Conservation (phyloP, 2,113 vertebrate genomes). For the Leucosticte australis region DNA sequence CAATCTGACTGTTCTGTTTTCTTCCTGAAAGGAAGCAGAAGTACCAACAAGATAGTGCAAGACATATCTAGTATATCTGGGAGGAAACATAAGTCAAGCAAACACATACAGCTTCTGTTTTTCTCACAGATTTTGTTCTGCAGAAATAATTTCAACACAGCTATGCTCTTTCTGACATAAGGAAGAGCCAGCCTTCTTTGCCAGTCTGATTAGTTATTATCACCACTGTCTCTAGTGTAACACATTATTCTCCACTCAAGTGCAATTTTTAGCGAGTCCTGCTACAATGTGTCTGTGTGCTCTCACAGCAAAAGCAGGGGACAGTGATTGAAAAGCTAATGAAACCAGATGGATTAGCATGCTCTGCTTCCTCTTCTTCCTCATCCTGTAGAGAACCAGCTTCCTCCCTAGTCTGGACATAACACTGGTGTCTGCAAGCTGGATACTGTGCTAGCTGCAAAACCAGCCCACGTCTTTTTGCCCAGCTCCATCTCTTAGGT, state of each 20-base stretch:
- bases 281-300: neutral
- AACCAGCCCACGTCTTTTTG: neutral
- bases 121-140: neutral
- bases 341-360: neutral
- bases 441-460: neutral
- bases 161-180: neutral
- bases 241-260: neutral
- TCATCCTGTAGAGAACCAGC: neutral
- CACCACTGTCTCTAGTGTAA: neutral
- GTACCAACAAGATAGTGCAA: neutral
- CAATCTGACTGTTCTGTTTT: neutral
- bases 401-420: neutral
- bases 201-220: neutral
- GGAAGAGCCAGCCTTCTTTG: neutral
- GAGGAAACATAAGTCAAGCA: neutral
- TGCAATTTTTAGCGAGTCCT: neutral
- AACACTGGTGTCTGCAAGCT: neutral
- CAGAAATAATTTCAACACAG: neutral
- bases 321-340: neutral
- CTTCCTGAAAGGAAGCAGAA: constrained; percentile 27
- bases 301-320: neutral
- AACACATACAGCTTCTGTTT: neutral
- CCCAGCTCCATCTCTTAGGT: neutral
- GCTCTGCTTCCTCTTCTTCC: neutral
- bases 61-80: neutral